A percentile compares a stretch with the other conserved stretches of the same genome.
These are phyloP conservation scores for Gorsachius goisagi DNA, from an alignment of 2,113 vertebrate species.

Conservation along the genomic window DNA sequence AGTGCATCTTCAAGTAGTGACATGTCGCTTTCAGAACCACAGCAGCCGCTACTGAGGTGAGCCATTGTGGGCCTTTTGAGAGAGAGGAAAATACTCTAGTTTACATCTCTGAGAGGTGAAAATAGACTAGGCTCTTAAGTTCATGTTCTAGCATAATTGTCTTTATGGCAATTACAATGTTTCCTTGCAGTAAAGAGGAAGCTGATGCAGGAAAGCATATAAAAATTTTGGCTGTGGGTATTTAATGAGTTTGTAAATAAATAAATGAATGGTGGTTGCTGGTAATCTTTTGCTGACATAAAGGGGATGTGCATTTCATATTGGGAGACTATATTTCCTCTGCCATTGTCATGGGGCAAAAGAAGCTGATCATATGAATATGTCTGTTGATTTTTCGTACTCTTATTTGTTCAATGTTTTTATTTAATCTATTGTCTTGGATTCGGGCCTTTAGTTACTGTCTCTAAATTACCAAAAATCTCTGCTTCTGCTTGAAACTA, in stretches of 20 bases:
- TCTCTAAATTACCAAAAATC: not conserved
- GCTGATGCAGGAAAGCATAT: not conserved
- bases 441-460: not conserved
- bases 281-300: not conserved
- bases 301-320: not conserved
- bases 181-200: not conserved
- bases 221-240: not conserved
- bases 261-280: not conserved
- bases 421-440: not conserved
- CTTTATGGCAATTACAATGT: rapidly evolving
- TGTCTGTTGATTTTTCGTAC: not conserved
- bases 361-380: not conserved
- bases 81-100: not conserved
- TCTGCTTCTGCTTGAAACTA: not conserved
- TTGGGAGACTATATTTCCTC: not conserved
- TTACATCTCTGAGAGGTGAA: not conserved
- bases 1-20: slow-evolving; percentile 95
- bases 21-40: slow-evolving; percentile 85
- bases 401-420: not conserved
- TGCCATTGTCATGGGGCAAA: not conserved
- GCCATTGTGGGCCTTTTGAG: not conserved
- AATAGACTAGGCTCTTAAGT: not conserved
- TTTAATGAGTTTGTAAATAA: not conserved
- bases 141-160: not conserved
- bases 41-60: slow-evolving; percentile 83